These are phyloP conservation scores for Melieria crassipennis DNA, from an alignment of 2,888 invertebrate species.

Conservation along the genomic window DNA sequence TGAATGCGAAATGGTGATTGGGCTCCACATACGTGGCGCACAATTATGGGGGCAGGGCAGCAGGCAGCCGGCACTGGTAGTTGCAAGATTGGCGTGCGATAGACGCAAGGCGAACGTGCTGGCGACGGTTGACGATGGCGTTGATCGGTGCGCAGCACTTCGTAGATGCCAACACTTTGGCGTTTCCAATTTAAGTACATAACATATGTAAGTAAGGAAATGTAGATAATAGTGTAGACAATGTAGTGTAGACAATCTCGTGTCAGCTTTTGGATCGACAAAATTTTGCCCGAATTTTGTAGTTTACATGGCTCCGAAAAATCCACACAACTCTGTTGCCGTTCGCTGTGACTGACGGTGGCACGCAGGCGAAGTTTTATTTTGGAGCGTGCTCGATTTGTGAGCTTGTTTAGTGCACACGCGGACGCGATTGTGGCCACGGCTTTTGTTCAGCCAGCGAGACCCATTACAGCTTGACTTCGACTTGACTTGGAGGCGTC, in stretches of 20 bases:
- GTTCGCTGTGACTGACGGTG: constrained; percentile 6
- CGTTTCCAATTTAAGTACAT: background rate
- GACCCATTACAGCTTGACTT: constrained; percentile 26
- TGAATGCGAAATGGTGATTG: constrained; percentile 26
- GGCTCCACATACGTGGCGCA: background rate
- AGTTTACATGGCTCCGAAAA: too few species aligned
- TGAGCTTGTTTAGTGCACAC: constrained; percentile 24
- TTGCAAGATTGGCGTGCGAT: background rate
- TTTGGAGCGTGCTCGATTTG: constrained; percentile 25
- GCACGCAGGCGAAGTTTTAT: constrained; percentile 20
- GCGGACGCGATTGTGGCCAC: constrained; percentile 9
- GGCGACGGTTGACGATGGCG: background rate
- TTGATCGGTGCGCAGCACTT: background rate
- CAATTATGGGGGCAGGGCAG: too few species aligned
- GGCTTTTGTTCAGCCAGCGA: constrained; percentile 9
- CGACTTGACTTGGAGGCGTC: constrained; percentile 14
- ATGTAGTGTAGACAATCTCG: too few species aligned
- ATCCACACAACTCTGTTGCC: constrained; percentile 5
- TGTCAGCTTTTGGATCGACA: too few species aligned
- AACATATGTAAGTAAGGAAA: background rate
- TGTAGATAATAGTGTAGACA: background rate
- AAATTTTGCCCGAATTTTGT: too few species aligned
- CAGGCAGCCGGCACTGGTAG: background rate
- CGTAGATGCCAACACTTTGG: background rate
- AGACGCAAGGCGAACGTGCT: too few species aligned